phyloP scores from a whole-genome alignment of 2,888 invertebrate species.

The Troglohyphantes excavatus region DNA sequence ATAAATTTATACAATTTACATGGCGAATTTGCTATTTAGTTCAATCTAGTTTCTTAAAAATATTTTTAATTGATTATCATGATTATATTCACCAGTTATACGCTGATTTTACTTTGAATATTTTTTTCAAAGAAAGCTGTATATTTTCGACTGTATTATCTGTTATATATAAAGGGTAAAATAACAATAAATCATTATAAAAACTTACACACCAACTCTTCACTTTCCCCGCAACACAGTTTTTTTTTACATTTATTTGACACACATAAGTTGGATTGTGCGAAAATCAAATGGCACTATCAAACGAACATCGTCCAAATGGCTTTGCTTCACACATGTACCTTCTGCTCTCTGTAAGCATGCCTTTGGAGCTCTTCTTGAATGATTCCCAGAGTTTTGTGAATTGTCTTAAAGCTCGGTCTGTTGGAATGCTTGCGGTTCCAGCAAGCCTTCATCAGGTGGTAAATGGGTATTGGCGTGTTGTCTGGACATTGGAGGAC shows the following conservation, averaged over 20 bases:
- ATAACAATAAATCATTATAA: no score
- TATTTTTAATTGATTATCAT: no score
- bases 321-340: slow-evolving; percentile 53
- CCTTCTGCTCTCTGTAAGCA: slow-evolving; percentile 69
- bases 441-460: slow-evolving; percentile 97
- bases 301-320: background rate
- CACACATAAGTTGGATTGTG: slow-evolving; percentile 34
- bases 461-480: slow-evolving; percentile 92
- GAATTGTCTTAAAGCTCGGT: slow-evolving; percentile 87
- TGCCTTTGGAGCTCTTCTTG: slow-evolving; percentile 81
- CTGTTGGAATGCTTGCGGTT: slow-evolving; percentile 91
- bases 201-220: no score
- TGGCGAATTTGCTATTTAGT: no score
- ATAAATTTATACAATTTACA: no score
- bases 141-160: no score
- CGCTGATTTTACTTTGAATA: no score
- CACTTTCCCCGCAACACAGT: no score
- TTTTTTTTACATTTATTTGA: background rate
- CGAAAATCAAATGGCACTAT: slow-evolving; percentile 62
- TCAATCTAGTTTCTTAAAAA: no score
- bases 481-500: slow-evolving; percentile 94
- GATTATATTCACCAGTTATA: no score
- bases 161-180: no score
- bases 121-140: no score
- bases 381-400: slow-evolving; percentile 82